phyloP scores from a whole-genome alignment of 2,113 vertebrate species.

The Tamias sibiricus region DNA sequence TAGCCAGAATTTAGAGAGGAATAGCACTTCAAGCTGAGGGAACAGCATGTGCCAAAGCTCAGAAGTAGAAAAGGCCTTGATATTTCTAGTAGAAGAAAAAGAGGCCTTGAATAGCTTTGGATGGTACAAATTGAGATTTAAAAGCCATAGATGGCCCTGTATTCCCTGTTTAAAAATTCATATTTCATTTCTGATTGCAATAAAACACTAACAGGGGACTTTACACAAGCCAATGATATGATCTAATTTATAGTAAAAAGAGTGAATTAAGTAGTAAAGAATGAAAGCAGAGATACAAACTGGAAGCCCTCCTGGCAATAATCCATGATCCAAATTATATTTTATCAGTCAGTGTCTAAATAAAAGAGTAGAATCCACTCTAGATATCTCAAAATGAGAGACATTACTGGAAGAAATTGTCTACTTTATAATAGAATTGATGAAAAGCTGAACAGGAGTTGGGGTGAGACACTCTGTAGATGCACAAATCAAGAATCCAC shows the following conservation, averaged over 20 bases:
- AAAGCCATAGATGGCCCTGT: neutral
- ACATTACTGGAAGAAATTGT: neutral
- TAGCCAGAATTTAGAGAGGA: neutral
- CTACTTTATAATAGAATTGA: neutral
- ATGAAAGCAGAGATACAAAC: neutral
- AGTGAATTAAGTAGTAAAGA: neutral
- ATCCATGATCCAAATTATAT: neutral
- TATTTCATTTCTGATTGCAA: neutral
- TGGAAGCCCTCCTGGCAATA: neutral
- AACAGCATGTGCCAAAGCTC: neutral
- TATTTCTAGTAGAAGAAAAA: neutral
- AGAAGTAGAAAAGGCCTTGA: neutral
- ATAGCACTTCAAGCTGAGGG: neutral
- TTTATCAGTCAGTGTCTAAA: neutral
- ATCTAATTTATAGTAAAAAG: neutral
- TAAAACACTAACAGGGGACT: neutral
- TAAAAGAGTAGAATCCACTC: neutral
- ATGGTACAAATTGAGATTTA: neutral
- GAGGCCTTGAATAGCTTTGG: too few relatives aligned
- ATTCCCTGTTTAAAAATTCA: neutral
- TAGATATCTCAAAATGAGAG: neutral
- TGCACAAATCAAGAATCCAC: neutral
- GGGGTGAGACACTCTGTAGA: neutral
- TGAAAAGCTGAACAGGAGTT: neutral
- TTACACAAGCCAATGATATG: neutral